phyloP scores from a whole-genome alignment of 2,113 vertebrate species.

The Sturnus vulgaris region DNA sequence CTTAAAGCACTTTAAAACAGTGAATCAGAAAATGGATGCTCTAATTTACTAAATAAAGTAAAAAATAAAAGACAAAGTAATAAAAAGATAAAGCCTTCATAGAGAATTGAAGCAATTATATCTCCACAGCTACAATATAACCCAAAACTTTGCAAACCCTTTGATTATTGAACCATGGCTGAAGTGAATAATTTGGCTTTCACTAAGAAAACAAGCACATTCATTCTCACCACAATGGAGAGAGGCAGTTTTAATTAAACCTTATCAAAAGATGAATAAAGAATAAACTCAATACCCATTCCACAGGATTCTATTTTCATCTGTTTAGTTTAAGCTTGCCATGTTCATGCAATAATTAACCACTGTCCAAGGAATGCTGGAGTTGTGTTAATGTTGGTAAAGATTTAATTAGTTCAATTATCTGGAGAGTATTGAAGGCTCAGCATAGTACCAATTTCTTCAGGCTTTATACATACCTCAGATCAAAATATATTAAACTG shows the following conservation, averaged over 20 bases:
- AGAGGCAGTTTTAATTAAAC: constrained; percentile 97
- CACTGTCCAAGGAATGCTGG: constrained; percentile 76
- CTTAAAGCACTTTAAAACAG: background rate
- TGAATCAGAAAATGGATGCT: constrained; percentile 61
- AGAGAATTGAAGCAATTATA: constrained; percentile 80
- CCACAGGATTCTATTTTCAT: constrained; percentile 82
- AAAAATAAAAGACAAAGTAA: constrained; percentile 59
- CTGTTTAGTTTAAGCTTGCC: constrained; percentile 82
- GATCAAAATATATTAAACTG: constrained; percentile 73
- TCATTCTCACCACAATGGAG: constrained; percentile 86
- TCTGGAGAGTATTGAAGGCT: constrained; percentile 77
- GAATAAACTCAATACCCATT: constrained; percentile 84
- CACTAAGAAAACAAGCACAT: constrained; percentile 91
- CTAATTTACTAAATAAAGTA: constrained; percentile 64
- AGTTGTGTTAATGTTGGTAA: constrained; percentile 83
- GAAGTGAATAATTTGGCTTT: constrained; percentile 92
- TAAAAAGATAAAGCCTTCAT: constrained; percentile 74
- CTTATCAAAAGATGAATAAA: constrained; percentile 95
- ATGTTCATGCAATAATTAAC: constrained; percentile 81
- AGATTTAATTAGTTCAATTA: constrained; percentile 87
- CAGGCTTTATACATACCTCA: constrained; percentile 73
- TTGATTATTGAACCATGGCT: constrained; percentile 92
- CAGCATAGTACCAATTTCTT: constrained; percentile 72
- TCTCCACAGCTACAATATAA: constrained; percentile 81
- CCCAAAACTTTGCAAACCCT: constrained; percentile 83